Evolutionary conservation across 2,888 invertebrate genomes (phyloP).

Genomic region (Stomorhina lunata): DNA sequence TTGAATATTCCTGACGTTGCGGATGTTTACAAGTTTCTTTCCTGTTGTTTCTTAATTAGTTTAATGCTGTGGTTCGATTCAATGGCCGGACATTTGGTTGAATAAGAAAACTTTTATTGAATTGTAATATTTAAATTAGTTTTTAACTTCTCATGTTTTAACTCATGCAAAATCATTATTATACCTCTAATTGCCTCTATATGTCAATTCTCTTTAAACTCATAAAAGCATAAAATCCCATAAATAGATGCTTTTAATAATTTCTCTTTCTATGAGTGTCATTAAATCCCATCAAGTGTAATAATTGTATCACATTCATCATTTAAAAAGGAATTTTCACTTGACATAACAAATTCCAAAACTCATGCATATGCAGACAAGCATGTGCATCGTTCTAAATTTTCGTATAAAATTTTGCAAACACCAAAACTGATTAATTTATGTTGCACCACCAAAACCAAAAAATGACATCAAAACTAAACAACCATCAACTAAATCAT

Average conservation of each 20-base stretch:
- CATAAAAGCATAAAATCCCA: too few species aligned
- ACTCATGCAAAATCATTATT: too few species aligned
- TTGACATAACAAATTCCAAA: slow-evolving; percentile 8
- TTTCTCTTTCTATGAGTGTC: slow-evolving; percentile 3
- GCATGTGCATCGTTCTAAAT: too few species aligned
- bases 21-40: slow-evolving; percentile 42
- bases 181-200: too few species aligned
- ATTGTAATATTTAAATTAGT: too few species aligned
- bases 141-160: too few species aligned
- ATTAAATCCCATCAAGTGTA: slow-evolving; percentile 49
- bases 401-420: slow-evolving; percentile 56
- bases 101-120: too few species aligned
- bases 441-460: slow-evolving; percentile 49
- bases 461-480: slow-evolving; percentile 34
- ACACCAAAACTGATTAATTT: slow-evolving; percentile 63
- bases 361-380: too few species aligned
- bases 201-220: too few species aligned
- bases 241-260: background rate
- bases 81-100: background rate
- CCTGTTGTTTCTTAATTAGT: slow-evolving; percentile 58
- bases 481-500: slow-evolving; percentile 28
- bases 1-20: slow-evolving; percentile 6
- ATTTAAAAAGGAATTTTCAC: slow-evolving; percentile 15
- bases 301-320: slow-evolving; percentile 49
- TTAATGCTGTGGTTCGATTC: slow-evolving; percentile 39